Percentiles rank a stretch among this genome's conserved stretches.
These are phyloP conservation scores for Myioborus miniatus DNA, from an alignment of 2,797 vertebrate species.

Conservation along the genomic window DNA sequence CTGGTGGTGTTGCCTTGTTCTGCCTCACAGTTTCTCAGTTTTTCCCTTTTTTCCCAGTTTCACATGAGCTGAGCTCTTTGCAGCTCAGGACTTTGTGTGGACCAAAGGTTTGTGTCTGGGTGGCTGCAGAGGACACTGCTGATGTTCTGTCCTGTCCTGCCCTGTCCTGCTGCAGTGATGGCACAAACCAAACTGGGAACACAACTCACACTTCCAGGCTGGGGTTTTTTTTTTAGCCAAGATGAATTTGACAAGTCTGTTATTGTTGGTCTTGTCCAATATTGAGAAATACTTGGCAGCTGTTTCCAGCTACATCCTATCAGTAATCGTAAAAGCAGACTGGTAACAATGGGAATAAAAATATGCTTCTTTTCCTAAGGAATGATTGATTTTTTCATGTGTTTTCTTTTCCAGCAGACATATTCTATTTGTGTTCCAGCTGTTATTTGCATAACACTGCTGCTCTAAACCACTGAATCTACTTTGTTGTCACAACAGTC, in stretches of 20 bases:
- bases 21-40: fast-evolving
- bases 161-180: background rate
- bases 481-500: constrained; percentile 27
- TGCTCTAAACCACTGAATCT: background rate
- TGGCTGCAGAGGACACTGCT: background rate
- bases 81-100: background rate
- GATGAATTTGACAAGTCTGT: constrained; percentile 14
- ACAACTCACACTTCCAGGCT: background rate
- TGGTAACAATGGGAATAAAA: constrained; percentile 45
- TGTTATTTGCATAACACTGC: constrained; percentile 40
- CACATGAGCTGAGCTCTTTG: background rate
- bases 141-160: background rate
- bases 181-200: background rate
- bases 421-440: constrained; percentile 3
- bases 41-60: background rate
- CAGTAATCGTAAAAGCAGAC: constrained; percentile 36
- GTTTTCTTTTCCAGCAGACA: constrained; percentile 29
- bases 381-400: constrained; percentile 46
- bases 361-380: background rate
- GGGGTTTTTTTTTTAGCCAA: background rate
- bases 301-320: constrained; percentile 17
- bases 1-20: background rate
- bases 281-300: constrained; percentile 3
- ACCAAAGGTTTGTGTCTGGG: background rate
- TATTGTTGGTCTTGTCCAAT: constrained; percentile 12